A percentile compares a stretch with the other conserved stretches of the same genome.
Conservation (phyloP, 2,113 vertebrate species). For the Clarias batrachus region DNA sequence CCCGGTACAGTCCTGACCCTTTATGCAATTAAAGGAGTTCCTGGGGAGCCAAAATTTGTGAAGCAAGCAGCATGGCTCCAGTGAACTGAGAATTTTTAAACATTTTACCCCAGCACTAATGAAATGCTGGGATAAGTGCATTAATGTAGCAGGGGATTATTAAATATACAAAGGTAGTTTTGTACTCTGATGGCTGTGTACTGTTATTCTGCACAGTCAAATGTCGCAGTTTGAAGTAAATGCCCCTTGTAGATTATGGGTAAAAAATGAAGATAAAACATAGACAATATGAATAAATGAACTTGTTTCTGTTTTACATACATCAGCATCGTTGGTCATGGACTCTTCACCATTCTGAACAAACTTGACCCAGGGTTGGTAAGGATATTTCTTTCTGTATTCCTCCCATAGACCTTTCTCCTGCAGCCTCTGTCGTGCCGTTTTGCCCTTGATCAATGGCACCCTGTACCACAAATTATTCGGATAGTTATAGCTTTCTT, state of each 20-base stretch:
- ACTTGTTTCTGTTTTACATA: constrained; percentile 37
- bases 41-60: too few species aligned
- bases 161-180: too few species aligned
- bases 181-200: too few species aligned
- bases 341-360: constrained; percentile 56
- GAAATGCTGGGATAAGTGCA: too few species aligned
- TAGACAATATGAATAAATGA: not conserved
- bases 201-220: too few species aligned
- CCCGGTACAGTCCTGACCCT: too few species aligned
- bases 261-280: not conserved
- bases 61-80: too few species aligned
- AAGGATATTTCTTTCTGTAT: constrained; percentile 52
- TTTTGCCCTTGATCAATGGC: constrained; percentile 69
- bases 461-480: constrained; percentile 58
- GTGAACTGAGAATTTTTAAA: too few species aligned
- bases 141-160: too few species aligned
- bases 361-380: constrained; percentile 49
- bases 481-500: not conserved
- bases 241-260: not conserved
- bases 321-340: constrained; percentile 62
- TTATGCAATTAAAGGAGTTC: too few species aligned
- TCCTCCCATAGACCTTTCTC: constrained; percentile 61
- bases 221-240: too few species aligned
- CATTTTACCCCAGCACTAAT: too few species aligned
- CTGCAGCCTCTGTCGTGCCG: constrained; percentile 59